Evolutionary conservation across 2,888 invertebrate species (phyloP), one percentile per base, ranked within the genome.

Genomic region (Sminthurides aquaticus): DNA sequence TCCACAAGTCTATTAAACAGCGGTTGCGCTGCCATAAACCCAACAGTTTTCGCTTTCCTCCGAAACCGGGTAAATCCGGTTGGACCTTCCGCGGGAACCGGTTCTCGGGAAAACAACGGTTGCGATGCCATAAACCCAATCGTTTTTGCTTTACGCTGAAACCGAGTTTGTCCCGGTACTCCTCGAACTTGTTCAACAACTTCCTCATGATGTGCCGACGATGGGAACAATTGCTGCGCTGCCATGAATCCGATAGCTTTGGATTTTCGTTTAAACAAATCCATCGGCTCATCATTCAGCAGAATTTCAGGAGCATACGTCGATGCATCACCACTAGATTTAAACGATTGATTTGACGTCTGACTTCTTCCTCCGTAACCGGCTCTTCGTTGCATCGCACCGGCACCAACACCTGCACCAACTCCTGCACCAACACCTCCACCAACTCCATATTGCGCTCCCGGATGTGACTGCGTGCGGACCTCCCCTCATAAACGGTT

Each of bases 21-120:
- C 8, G 62, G 62, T n/a, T 62, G 62, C 28, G 55, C 20, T n/a
- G 56, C 62, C 8, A 62, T 20, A 22, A 24, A 3, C 25, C 55
- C 56, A 20, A 62, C 34, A 22, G 62, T 55, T 18, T 3, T 29
- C 15, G 62, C 62, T 26, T 54, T 62, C 5, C 26, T 28, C 18
- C 34, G 27, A n/a, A 62, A 62, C 5, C 2, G 26, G 15, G 24
- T 25, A 11, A 11, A 15, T 15, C 5, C 43, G 15, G 5, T 34
- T 34, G 5, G 43, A 34, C 43, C 43, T 11, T 5, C 5, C 15
- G 5, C 43, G 5, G 15, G 8, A 34, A 15, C 43, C 15, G 5
- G 8, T 34, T 34, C 43, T 5, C 43, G 43, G 43, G 43, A 34
- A 34, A 62, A 62, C 1, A 62, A 25, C 8, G 62, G 62, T 11